A percentile compares a stretch with the other conserved stretches of the same genome.
These are phyloP conservation scores for Microcebus jonahi DNA, from an alignment of 2,113 vertebrate genomes.

Conservation along the genomic window DNA sequence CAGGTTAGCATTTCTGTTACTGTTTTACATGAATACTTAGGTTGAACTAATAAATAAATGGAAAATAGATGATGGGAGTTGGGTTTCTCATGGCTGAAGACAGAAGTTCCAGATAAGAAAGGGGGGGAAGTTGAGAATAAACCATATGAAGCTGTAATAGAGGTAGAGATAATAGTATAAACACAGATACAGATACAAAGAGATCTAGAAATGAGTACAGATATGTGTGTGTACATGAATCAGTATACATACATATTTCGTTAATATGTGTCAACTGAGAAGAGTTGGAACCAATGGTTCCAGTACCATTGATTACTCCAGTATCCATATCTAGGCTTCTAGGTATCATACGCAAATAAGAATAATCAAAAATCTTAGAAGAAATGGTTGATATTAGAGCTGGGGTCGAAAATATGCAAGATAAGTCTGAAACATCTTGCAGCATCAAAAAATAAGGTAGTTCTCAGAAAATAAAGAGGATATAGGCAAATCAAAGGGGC, in stretches of 20 bases:
- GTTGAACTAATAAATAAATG: background rate
- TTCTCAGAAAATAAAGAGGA: background rate
- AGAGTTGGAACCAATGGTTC: background rate
- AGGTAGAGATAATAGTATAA: background rate
- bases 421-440: background rate
- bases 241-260: background rate
- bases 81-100: background rate
- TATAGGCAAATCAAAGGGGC: background rate
- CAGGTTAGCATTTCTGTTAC: background rate
- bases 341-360: background rate
- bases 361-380: background rate
- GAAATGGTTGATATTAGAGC: background rate
- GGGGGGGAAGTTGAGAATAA: background rate
- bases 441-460: background rate
- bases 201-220: background rate
- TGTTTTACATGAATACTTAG: background rate
- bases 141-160: background rate
- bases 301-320: background rate
- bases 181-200: background rate
- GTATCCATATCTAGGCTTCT: background rate
- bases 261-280: background rate
- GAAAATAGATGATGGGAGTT: background rate
- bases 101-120: background rate
- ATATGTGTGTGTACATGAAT: background rate
- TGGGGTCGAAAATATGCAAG: background rate